A percentile compares a stretch with the other conserved stretches of the same genome.
Conservation (phyloP, 2,888 invertebrate species). For the Charanyca ferruginea region DNA sequence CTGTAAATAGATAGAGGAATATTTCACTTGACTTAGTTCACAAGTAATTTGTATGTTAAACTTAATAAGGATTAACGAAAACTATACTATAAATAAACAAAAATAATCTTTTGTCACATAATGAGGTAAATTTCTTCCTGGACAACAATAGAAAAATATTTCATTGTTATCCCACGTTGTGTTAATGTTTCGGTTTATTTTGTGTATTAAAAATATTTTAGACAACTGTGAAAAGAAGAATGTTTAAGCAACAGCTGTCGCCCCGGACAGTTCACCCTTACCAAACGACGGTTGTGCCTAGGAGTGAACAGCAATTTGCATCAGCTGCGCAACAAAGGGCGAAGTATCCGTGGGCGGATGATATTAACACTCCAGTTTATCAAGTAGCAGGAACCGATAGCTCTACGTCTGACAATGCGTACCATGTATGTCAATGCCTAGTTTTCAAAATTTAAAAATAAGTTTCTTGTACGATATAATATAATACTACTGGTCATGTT, state of each 20-base stretch:
- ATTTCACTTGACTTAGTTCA: background rate
- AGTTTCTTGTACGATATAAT: too few species aligned
- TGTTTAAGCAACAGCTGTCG: slow-evolving; percentile 89
- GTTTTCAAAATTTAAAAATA: background rate
- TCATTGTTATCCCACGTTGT: slow-evolving; percentile 50
- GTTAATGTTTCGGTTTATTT: slow-evolving; percentile 52
- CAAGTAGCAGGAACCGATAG: slow-evolving; percentile 87
- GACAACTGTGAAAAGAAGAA: slow-evolving; percentile 70
- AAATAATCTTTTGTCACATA: slow-evolving; percentile 19
- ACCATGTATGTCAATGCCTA: slow-evolving; percentile 77
- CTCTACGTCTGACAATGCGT: slow-evolving; percentile 88
- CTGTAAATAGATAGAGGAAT: background rate
- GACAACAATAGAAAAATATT: background rate
- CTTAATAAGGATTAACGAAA: background rate
- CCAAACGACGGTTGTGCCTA: slow-evolving; percentile 87
- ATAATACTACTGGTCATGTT: background rate
- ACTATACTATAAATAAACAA: slow-evolving; percentile 8
- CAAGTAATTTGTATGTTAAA: slow-evolving; percentile 6
- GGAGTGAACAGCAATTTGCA: slow-evolving; percentile 85
- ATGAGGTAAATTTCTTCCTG: slow-evolving; percentile 47
- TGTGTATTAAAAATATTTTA: slow-evolving; percentile 57
- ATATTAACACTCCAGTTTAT: slow-evolving; percentile 81
- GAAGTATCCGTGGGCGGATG: slow-evolving; percentile 88
- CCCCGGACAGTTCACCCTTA: slow-evolving; percentile 88
- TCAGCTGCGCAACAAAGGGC: slow-evolving; percentile 87